Conservation (phyloP, 2,113 vertebrate species). For the Solenodon paradoxus region DNA sequence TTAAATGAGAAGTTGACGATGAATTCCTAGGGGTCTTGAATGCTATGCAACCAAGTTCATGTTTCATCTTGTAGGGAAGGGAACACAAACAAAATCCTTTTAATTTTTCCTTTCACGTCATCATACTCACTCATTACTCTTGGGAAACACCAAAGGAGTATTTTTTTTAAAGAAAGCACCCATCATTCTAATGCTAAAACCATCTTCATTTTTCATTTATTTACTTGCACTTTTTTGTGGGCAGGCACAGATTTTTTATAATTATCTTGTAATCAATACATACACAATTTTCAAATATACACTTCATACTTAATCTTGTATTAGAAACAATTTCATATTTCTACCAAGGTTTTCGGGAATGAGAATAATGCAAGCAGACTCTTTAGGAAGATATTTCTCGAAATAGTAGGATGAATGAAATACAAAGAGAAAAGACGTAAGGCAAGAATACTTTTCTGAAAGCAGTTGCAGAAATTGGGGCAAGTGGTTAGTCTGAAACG, state of each 20-base stretch:
- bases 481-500: neutral
- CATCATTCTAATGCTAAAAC: neutral
- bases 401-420: neutral
- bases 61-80: neutral
- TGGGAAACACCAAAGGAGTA: neutral
- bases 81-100: neutral
- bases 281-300: neutral
- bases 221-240: neutral
- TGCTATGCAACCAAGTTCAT: neutral
- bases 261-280: neutral
- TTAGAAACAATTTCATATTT: neutral
- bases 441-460: neutral
- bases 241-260: neutral
- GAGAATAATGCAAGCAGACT: neutral
- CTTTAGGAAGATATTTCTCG: neutral
- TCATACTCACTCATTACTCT: neutral
- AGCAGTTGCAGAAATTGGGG: neutral
- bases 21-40: neutral
- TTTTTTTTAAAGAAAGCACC: neutral
- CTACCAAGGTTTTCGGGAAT: neutral
- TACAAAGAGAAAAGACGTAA: neutral
- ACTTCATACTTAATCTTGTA: neutral
- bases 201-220: neutral
- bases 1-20: neutral
- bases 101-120: neutral